Evolutionary conservation across 2,797 vertebrate species (phyloP).

Genomic region (Rhinoraja longicauda): DNA sequence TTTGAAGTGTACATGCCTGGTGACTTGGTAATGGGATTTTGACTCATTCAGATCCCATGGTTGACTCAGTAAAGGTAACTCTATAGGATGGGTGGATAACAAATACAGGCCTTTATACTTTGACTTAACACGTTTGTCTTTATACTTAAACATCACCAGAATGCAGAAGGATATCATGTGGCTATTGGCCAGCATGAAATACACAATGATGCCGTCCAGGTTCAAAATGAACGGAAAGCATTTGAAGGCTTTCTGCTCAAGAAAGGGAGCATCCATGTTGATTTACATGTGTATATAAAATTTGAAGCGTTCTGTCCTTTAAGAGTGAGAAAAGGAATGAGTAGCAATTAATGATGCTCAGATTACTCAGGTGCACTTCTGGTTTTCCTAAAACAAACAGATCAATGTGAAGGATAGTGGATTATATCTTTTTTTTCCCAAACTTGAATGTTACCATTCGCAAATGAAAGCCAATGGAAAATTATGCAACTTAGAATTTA

Average conservation of each 20-base stretch:
- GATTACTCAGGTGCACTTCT: not conserved
- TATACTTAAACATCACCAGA: not conserved
- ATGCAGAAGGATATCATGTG: not conserved
- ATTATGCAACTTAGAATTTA: not conserved
- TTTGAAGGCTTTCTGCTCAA: not conserved
- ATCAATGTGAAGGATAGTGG: not conserved
- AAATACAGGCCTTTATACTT: not conserved
- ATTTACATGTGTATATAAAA: not conserved
- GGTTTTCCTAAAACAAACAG: not conserved
- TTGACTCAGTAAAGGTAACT: not conserved
- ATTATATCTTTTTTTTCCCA: not conserved
- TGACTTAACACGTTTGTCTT: not conserved
- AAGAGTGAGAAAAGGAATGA: not conserved
- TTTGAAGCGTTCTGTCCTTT: not conserved
- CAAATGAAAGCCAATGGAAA: conserved; percentile 17
- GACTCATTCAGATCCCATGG: not conserved
- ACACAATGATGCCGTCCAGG: not conserved
- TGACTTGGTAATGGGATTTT: not conserved
- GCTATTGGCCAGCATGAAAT: not conserved
- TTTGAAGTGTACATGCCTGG: not conserved
- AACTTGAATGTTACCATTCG: not conserved
- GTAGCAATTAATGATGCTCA: not conserved
- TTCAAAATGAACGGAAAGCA: not conserved
- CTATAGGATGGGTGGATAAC: not conserved
- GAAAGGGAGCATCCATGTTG: not conserved